Conservation (phyloP, 1,140 invertebrate genomes). For the Aphaenogaster rudis region DNA sequence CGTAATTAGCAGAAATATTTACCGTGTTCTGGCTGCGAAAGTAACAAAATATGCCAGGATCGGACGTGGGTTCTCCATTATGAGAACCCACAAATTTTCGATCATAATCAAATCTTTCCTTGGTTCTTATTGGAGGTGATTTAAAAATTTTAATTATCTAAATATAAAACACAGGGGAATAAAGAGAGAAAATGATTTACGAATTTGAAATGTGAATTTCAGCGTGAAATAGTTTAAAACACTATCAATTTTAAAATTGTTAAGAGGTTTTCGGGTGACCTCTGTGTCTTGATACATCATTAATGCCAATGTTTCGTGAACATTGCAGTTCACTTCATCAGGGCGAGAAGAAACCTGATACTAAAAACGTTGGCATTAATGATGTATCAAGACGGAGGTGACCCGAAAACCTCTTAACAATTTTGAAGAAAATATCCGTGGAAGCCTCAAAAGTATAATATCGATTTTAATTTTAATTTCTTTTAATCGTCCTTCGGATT, state of each 20-base stretch:
- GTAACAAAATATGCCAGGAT: conserved; percentile 24
- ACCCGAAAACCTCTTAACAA: no score
- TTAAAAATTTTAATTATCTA: neutral
- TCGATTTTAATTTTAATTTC: neutral
- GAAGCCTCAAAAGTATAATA: no score
- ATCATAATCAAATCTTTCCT: neutral
- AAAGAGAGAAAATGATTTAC: neutral
- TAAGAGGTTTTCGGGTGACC: no score
- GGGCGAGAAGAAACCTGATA: no score
- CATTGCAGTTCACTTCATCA: no score
- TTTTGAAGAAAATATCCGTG: no score
- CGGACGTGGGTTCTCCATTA: neutral
- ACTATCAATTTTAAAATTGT: neutral
- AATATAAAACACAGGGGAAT: neutral
- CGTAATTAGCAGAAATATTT: conserved; percentile 58
- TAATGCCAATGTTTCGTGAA: no score
- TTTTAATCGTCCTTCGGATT: neutral
- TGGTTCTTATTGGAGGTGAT: neutral
- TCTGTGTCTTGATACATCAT: no score
- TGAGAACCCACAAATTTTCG: neutral
- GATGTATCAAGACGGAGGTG: no score
- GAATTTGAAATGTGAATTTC: neutral
- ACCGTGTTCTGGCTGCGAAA: conserved; percentile 43
- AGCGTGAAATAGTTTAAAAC: neutral
- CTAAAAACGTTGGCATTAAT: no score